phyloP scores from a whole-genome alignment of 2,113 vertebrate genomes.

The Colaptes auratus region DNA sequence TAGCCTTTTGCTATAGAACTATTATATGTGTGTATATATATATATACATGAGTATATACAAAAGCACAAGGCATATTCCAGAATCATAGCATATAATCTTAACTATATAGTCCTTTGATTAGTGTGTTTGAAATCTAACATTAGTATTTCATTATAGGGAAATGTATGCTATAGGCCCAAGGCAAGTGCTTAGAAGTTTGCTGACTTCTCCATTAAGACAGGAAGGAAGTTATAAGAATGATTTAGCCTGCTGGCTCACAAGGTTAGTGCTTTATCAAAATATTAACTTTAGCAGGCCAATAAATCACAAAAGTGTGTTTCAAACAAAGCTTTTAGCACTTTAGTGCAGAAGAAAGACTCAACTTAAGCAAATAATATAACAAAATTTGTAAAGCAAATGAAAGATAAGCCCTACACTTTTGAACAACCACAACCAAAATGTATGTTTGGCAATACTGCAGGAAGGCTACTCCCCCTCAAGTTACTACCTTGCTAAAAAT shows the following conservation, averaged over 20 bases:
- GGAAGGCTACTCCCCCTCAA: neutral
- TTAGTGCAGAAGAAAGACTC: neutral
- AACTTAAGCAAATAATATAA: neutral
- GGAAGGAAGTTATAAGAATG: neutral
- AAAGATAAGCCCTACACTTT: neutral
- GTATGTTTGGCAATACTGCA: neutral
- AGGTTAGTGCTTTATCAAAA: neutral
- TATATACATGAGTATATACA: neutral
- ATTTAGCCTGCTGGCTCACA: neutral
- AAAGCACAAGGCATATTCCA: neutral
- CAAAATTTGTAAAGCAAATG: neutral
- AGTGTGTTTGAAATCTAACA: neutral
- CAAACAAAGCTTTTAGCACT: neutral
- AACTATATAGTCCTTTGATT: neutral
- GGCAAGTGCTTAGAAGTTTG: neutral
- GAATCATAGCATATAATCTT: neutral
- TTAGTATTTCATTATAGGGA: neutral
- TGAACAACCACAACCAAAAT: neutral
- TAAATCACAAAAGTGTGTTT: neutral
- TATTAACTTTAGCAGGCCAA: neutral
- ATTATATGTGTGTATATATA: neutral
- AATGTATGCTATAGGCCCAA: neutral
- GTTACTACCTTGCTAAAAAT: neutral
- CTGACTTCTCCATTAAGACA: neutral
- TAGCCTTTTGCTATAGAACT: neutral